Conservation (phyloP, 2,888 invertebrate species). For the Euspilapteryx auroguttella region DNA sequence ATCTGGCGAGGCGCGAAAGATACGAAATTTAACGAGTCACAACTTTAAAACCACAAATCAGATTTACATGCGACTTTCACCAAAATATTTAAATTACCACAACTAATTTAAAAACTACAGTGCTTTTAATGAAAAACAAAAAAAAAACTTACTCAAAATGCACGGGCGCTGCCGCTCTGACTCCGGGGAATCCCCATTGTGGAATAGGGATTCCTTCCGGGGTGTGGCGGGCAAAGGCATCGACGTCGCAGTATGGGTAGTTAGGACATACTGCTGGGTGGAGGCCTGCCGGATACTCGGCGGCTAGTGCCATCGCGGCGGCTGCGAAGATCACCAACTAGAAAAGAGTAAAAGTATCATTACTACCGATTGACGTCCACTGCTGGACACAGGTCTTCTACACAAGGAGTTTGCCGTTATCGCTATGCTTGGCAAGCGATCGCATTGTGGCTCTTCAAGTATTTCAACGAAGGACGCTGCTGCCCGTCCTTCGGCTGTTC, state of each 20-base stretch:
- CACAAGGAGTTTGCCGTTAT: too few species aligned
- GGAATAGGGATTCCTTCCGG: constrained; percentile 46
- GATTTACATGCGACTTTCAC: too few species aligned
- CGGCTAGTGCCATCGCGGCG: constrained; percentile 37
- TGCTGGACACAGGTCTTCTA: too few species aligned
- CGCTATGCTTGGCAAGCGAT: too few species aligned
- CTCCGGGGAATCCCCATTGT: constrained; percentile 39
- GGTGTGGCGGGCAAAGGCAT: constrained; percentile 39
- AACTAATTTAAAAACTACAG: neutral
- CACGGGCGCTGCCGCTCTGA: constrained; percentile 21
- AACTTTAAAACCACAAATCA: too few species aligned
- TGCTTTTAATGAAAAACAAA: neutral
- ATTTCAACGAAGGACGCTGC: too few species aligned
- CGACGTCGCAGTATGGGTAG: constrained; percentile 57
- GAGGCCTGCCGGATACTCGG: constrained; percentile 59
- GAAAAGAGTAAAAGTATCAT: constrained; percentile 4
- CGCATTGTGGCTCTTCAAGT: too few species aligned
- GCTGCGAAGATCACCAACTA: constrained; percentile 43
- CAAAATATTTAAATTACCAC: constrained; percentile 1
- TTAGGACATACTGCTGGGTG: constrained; percentile 62
- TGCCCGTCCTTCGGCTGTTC: too few species aligned
- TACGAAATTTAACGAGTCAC: too few species aligned
- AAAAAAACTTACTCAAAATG: constrained; percentile 20
- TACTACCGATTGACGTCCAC: too few species aligned
- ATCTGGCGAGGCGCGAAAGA: too few species aligned